Percentiles rank a stretch among this genome's conserved stretches.
Evolutionary conservation across 2,113 vertebrate genomes (phyloP).

Genomic region (Odobenus rosmarus): DNA sequence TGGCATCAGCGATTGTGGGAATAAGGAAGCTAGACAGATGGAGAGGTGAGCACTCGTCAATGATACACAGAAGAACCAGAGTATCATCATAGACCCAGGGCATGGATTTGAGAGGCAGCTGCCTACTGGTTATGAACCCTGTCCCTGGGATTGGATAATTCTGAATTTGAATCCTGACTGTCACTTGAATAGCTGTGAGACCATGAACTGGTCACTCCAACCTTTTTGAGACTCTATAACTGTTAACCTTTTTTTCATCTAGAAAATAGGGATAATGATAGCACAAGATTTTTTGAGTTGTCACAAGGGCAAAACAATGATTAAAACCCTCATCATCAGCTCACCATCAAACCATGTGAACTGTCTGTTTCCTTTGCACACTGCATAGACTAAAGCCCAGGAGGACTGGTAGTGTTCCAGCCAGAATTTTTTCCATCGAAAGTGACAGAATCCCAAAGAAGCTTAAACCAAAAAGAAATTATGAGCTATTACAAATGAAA

Average conservation of each 20-base stretch:
- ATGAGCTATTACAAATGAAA: not conserved
- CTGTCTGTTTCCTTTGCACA: not conserved
- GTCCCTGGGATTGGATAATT: not conserved
- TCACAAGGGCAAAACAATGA: not conserved
- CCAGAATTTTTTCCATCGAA: not conserved
- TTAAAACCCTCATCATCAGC: not conserved
- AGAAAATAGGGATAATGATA: not conserved
- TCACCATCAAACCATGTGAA: fast-evolving
- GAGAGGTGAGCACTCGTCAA: fast-evolving
- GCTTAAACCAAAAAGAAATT: not conserved
- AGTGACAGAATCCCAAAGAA: not conserved
- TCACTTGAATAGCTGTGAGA: not conserved
- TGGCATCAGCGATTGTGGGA: not conserved
- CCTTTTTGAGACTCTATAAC: not conserved
- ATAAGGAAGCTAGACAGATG: not conserved
- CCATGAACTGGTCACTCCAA: not conserved
- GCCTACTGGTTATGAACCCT: not conserved
- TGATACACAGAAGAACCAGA: fast-evolving
- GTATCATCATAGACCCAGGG: not conserved
- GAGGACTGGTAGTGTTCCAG: not conserved
- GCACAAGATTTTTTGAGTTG: not conserved
- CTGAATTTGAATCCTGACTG: not conserved
- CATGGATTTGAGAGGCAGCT: fast-evolving
- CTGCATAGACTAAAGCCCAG: not conserved
- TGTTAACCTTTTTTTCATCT: not conserved